phyloP scores from a whole-genome alignment of 2,888 invertebrate genomes.

The Leucania comma region DNA sequence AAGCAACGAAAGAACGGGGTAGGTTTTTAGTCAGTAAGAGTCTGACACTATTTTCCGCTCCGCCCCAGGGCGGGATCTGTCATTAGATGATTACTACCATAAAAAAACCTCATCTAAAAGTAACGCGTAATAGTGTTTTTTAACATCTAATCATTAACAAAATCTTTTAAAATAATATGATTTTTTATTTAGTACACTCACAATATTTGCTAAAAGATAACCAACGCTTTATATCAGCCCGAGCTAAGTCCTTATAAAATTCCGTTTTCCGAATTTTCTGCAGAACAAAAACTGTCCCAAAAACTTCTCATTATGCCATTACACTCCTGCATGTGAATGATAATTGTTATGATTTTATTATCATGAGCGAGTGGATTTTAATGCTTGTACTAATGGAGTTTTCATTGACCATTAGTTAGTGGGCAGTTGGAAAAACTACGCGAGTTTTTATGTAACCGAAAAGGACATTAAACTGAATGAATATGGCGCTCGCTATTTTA shows the following conservation, averaged over 20 bases:
- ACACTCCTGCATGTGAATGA: conserved; percentile 35
- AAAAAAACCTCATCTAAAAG: no score
- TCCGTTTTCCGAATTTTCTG: background rate
- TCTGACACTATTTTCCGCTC: no score
- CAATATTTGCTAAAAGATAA: no score
- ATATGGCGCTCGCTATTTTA: conserved; percentile 21
- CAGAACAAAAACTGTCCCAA: background rate
- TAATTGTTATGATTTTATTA: conserved; percentile 48
- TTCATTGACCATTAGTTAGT: conserved; percentile 54
- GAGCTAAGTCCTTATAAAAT: background rate
- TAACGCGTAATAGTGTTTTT: no score
- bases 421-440: conserved; percentile 39
- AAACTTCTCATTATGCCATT: conserved; percentile 22
- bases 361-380: conserved; percentile 37
- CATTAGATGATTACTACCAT: no score
- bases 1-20: no score
- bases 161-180: no score
- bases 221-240: no score
- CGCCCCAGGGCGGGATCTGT: no score
- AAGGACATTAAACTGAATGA: conserved; percentile 20
- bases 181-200: no score
- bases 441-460: conserved; percentile 35
- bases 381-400: conserved; percentile 48
- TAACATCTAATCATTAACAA: no score
- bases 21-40: no score